Base-by-base conservation (phyloP, 2,888 invertebrate species). In the Acrobasis consociella region DNA sequence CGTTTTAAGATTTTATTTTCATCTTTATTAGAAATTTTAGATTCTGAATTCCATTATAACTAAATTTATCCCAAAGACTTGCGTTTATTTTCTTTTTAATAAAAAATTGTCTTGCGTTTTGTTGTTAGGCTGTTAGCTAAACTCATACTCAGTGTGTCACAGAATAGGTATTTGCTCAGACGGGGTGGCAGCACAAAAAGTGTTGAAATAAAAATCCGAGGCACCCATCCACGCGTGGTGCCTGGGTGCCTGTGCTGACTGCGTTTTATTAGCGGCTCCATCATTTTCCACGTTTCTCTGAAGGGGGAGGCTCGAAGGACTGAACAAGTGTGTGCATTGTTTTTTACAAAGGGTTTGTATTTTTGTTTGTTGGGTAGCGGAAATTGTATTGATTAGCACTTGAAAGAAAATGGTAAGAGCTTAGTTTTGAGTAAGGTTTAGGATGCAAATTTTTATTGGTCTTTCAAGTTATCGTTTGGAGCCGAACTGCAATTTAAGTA, bases 141-240 rank as follows among this genome's bases (percentile, higher is more conserved):
- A 13, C 15, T 0, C 9, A 17, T 42, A 58, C 49, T 8, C 11
- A 31, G 51, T 60, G 22, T 60, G 51, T 60, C 38, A 37, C 49
- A 39, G 7, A 5, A 38, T 51, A 60, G 50, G 60, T 39, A 60
- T 50, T 60, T 60, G 51, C 51, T 51, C 39, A 17, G 51, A 50
- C 39, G 60, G 50, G 60, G 60, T 51, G 51, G 60, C 60, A n/a
- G 13, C 9, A 39, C 38, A 53, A 42, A 49, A 52, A 59, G 53
- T 55, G 16, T 10, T 60, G 51, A 38, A 60, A 60, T 60, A 60
- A 60, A 60, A 60, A 60, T 60, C 60, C 42, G 53, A 17, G 50
- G 39, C 51, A 37, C 13, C 60, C 51, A 60, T 60, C 51, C 60
- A 51, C 60, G 60, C 60, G 52, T 60, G 42, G 51, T 51, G 38